phyloP scores from a whole-genome alignment of 2,113 vertebrate species.

The Junco hyemalis region DNA sequence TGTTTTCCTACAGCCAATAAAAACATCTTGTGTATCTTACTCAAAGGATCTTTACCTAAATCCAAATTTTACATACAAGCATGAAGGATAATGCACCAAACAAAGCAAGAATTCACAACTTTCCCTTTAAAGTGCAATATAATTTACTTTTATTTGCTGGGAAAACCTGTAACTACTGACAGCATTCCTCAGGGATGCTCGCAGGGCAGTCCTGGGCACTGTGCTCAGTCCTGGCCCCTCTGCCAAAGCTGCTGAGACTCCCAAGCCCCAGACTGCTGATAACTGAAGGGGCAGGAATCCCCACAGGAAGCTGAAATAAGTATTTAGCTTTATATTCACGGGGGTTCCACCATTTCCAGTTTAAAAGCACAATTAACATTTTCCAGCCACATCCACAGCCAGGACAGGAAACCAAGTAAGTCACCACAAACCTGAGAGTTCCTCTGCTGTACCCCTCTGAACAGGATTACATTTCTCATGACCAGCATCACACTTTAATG shows the following conservation, averaged over 20 bases:
- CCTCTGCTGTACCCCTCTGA: background rate
- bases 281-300: background rate
- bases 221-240: background rate
- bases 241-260: background rate
- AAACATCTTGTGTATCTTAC: rapidly evolving
- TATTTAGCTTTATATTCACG: rapidly evolving
- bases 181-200: background rate
- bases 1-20: background rate
- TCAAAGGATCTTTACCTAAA: background rate
- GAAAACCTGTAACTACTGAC: background rate
- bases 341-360: background rate
- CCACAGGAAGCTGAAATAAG: background rate
- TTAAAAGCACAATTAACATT: background rate
- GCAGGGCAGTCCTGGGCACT: background rate
- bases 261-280: background rate
- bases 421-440: background rate
- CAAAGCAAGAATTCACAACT: background rate
- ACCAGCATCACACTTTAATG: background rate
- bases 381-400: rapidly evolving
- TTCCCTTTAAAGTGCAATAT: background rate
- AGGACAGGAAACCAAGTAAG: background rate
- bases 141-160: background rate
- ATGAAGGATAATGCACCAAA: background rate
- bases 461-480: background rate
- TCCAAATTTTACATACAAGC: rapidly evolving